These are phyloP conservation scores for Andrena praecox DNA, from an alignment of 2,888 invertebrate species.

Conservation along the genomic window DNA sequence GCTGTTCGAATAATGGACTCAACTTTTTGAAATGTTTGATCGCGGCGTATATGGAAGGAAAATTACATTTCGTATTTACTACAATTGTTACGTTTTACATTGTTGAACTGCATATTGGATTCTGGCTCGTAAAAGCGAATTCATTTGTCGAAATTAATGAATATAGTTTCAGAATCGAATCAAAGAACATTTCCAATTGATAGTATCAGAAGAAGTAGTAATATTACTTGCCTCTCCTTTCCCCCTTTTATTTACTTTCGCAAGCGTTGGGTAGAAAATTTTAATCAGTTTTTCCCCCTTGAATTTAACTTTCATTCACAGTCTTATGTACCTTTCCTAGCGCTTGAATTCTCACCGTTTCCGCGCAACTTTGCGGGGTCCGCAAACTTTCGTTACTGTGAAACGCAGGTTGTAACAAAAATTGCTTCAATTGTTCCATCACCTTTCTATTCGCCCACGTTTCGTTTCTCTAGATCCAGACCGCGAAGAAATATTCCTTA, in stretches of 20 bases:
- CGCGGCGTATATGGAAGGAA: not conserved
- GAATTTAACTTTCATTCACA: not conserved
- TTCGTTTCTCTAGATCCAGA: not conserved
- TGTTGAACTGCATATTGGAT: too few species aligned
- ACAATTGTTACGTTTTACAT: too few species aligned
- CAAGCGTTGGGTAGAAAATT: conserved; percentile 18
- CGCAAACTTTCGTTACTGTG: conserved; percentile 36
- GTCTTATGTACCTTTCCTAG: not conserved
- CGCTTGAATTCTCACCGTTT: not conserved
- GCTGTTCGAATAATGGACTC: not conserved
- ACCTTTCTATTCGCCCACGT: conserved; percentile 17
- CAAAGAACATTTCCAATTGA: too few species aligned
- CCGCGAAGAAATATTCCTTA: conserved; percentile 30
- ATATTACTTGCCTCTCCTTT: not conserved
- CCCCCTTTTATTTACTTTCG: not conserved
- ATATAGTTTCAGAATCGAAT: too few species aligned
- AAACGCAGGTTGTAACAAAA: conserved; percentile 16
- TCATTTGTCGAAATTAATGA: too few species aligned
- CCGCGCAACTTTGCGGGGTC: not conserved
- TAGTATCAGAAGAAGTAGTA: too few species aligned
- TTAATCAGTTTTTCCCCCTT: conserved; percentile 13
- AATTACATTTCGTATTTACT: too few species aligned
- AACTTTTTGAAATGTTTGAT: not conserved
- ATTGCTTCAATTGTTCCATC: conserved; percentile 34
- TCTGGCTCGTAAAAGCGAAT: too few species aligned